Evolutionary conservation across 2,888 invertebrate genomes (phyloP).

Genomic region (Artemia sp.): DNA sequence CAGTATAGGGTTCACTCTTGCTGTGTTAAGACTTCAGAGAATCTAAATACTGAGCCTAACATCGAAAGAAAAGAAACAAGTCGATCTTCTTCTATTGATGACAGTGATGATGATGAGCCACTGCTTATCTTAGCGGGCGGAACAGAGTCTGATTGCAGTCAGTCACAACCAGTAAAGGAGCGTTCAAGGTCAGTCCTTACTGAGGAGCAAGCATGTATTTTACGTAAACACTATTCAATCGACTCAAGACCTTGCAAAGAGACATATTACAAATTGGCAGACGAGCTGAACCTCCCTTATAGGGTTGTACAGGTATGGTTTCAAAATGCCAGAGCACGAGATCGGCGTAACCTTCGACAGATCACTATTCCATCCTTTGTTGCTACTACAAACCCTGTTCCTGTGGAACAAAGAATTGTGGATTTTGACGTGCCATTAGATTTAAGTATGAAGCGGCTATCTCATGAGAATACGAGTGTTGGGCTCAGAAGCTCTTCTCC

Average conservation of each 20-base stretch:
- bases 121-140: not conserved
- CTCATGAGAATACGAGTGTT: not conserved
- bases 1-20: too few relatives aligned
- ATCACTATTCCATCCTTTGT: slow-evolving; percentile 36
- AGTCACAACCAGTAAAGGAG: slow-evolving; percentile 21
- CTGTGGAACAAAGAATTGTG: slow-evolving; percentile 23
- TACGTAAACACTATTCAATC: slow-evolving; percentile 70
- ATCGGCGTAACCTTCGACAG: slow-evolving; percentile 49
- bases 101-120: slow-evolving; percentile 1
- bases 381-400: slow-evolving; percentile 21
- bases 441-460: slow-evolving; percentile 62
- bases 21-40: too few relatives aligned
- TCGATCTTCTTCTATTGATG: not conserved
- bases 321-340: slow-evolving; percentile 80
- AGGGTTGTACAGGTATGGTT: slow-evolving; percentile 62
- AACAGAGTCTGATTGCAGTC: slow-evolving; percentile 5
- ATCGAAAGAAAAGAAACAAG: too few relatives aligned
- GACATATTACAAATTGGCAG: slow-evolving; percentile 75
- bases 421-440: slow-evolving; percentile 64
- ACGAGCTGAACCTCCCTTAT: slow-evolving; percentile 43
- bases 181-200: slow-evolving; percentile 83
- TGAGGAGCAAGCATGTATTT: slow-evolving; percentile 73
- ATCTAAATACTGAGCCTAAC: too few relatives aligned
- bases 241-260: slow-evolving; percentile 88
- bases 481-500: too few relatives aligned